phyloP scores from a whole-genome alignment of 2,113 vertebrate species.

The Perca flavescens region DNA sequence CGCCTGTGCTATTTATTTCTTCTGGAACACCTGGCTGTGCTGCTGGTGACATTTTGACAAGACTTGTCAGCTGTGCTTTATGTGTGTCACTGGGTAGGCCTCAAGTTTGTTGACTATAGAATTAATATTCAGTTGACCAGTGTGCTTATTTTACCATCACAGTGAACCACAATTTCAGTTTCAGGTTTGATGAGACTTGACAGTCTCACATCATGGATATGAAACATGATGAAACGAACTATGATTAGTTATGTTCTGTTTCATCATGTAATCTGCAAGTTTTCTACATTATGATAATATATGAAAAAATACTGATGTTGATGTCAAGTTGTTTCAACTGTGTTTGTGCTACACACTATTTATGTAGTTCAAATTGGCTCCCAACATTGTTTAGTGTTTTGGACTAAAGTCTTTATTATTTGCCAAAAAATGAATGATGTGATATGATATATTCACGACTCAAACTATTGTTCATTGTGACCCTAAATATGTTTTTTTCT shows the following conservation, averaged over 20 bases:
- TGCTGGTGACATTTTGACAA: constrained; percentile 46
- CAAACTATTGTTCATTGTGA: constrained; percentile 64
- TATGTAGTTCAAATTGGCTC: constrained; percentile 59
- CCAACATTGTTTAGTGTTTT: constrained; percentile 54
- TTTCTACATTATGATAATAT: constrained; percentile 71
- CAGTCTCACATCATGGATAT: constrained; percentile 24
- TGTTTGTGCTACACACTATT: constrained; percentile 73
- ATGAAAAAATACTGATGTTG: constrained; percentile 61
- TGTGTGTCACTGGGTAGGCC: constrained; percentile 38
- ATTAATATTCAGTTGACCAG: constrained; percentile 53
- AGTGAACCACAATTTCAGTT: constrained; percentile 42
- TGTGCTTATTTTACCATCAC: constrained; percentile 52
- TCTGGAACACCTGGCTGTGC: constrained; percentile 58
- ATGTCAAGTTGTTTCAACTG: constrained; percentile 62
- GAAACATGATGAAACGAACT: constrained; percentile 41
- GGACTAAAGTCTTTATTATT: constrained; percentile 55
- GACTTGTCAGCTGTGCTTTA: constrained; percentile 55
- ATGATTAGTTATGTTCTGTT: too few species aligned
- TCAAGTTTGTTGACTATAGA: constrained; percentile 51
- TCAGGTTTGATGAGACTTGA: constrained; percentile 32
- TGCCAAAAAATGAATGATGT: constrained; percentile 65
- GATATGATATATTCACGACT: constrained; percentile 39
- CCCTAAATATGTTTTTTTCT: constrained; percentile 69
- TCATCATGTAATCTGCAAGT: constrained; percentile 49
- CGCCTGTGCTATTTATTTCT: constrained; percentile 70